These are phyloP conservation scores for Montipora capitata DNA, from an alignment of 92 coral and sea anemone species.

Conservation along the genomic window DNA sequence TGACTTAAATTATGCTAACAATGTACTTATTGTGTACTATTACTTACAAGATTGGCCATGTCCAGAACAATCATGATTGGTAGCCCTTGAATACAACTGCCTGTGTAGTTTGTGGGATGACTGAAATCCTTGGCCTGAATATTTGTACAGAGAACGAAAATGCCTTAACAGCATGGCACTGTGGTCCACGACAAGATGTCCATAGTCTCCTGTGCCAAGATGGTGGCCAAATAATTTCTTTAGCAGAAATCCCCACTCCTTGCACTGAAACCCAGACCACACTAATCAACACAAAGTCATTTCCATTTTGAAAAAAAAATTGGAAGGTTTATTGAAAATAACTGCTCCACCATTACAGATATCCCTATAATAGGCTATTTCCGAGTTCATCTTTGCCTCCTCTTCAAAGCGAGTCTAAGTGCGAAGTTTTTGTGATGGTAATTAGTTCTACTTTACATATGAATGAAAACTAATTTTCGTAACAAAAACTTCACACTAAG, in stretches of 20 bases:
- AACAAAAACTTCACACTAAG: too few relatives aligned
- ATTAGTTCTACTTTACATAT: too few relatives aligned
- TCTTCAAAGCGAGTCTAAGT: too few relatives aligned
- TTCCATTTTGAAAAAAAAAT: too few relatives aligned
- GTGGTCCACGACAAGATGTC: constrained; percentile 33
- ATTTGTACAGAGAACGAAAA: constrained; percentile 39
- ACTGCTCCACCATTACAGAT: too few relatives aligned
- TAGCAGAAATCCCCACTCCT: constrained; percentile 32
- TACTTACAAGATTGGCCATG: constrained; percentile 52
- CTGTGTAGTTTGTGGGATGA: constrained; percentile 44
- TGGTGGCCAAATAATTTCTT: constrained; percentile 47
- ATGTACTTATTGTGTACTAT: not conserved
- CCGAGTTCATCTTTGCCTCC: too few relatives aligned
- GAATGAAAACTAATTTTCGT: too few relatives aligned
- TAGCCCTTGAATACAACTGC: constrained; percentile 54
- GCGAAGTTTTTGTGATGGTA: too few relatives aligned
- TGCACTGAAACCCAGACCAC: constrained; percentile 26
- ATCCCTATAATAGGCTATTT: too few relatives aligned
- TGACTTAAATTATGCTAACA: not conserved
- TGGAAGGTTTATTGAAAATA: too few relatives aligned
- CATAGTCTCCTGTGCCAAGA: constrained; percentile 53
- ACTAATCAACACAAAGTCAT: not conserved
- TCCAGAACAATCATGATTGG: constrained; percentile 58
- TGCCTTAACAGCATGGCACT: constrained; percentile 38
- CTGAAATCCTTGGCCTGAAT: constrained; percentile 20